Evolutionary conservation across 2,888 invertebrate species (phyloP).

Genomic region (Drosophila testacea): DNA sequence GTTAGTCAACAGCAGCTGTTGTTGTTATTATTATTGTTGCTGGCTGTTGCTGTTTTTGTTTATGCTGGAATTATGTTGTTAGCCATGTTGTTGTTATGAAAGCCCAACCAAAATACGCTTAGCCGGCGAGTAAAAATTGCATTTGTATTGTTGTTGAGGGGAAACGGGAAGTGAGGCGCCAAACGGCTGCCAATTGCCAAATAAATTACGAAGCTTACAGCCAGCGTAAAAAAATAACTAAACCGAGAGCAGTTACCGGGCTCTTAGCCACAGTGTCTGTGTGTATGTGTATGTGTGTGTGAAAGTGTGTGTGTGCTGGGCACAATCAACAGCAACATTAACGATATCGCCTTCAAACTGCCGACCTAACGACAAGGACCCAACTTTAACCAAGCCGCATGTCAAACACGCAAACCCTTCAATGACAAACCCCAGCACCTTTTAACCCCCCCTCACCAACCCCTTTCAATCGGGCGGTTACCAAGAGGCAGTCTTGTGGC

Average conservation of each 20-base stretch:
- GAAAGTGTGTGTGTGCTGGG: slow-evolving; percentile 50
- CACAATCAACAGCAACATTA: slow-evolving; percentile 76
- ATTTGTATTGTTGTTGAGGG: slow-evolving; percentile 24
- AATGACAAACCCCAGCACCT: slow-evolving; percentile 56
- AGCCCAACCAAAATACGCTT: slow-evolving; percentile 57
- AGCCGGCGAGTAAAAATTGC: slow-evolving; percentile 44
- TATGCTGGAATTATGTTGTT: slow-evolving; percentile 76
- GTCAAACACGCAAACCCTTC: slow-evolving; percentile 77
- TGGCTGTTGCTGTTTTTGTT: slow-evolving; percentile 48
- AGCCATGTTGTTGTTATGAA: slow-evolving; percentile 59
- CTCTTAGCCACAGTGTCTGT: slow-evolving; percentile 23
- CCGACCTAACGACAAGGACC: slow-evolving; percentile 57
- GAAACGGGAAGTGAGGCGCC: slow-evolving; percentile 20
- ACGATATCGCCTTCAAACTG: slow-evolving; percentile 78
- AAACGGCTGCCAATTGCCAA: slow-evolving; percentile 74
- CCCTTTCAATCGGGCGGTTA: background rate
- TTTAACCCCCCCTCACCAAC: background rate
- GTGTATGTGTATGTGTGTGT: slow-evolving; percentile 43
- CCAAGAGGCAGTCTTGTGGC: slow-evolving; percentile 3
- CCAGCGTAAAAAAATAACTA: slow-evolving; percentile 30
- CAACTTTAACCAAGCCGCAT: slow-evolving; percentile 70
- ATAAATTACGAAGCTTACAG: slow-evolving; percentile 75
- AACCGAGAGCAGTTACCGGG: slow-evolving; percentile 26
- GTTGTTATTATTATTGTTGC: slow-evolving; percentile 8
- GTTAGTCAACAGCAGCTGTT: slow-evolving; percentile 44